These are phyloP conservation scores for Epistrophe eligans DNA, from an alignment of 2,888 invertebrate genomes.

Conservation along the genomic window DNA sequence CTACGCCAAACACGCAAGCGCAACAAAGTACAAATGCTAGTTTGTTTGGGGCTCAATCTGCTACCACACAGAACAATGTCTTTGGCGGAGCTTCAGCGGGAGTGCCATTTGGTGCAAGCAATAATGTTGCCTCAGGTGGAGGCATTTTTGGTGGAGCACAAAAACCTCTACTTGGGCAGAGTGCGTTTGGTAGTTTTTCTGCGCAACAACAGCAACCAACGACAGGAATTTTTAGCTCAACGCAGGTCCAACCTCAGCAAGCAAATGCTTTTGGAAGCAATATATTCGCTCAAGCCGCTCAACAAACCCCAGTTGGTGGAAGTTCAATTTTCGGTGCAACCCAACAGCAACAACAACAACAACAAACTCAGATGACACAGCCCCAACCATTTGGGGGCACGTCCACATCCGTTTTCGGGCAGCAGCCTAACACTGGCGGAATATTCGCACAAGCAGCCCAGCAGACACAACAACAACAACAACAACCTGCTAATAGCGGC, in stretches of 20 bases:
- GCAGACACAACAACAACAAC: conserved; percentile 59
- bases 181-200: conserved; percentile 72
- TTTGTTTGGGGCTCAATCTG: conserved; percentile 77
- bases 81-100: conserved; percentile 60
- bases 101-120: conserved; percentile 12
- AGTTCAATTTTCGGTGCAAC: conserved; percentile 36
- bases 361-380: conserved; percentile 39
- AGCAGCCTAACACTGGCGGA: conserved; percentile 40
- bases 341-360: conserved; percentile 65
- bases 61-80: conserved; percentile 48
- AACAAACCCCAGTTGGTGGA: conserved; percentile 47
- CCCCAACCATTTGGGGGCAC: conserved; percentile 43
- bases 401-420: conserved; percentile 47
- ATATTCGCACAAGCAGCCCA: conserved; percentile 68
- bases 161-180: conserved; percentile 62
- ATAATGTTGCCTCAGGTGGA: conserved; percentile 35
- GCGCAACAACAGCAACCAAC: conserved; percentile 76
- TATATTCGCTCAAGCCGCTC: conserved; percentile 75
- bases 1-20: conserved; percentile 18
- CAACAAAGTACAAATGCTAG: conserved; percentile 72
- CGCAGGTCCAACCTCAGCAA: conserved; percentile 62
- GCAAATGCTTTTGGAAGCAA: conserved; percentile 71
- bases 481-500: conserved; percentile 58
- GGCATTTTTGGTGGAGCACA: conserved; percentile 77
- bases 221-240: conserved; percentile 68